These are phyloP conservation scores for Cyprinus carpio DNA, from an alignment of 2,113 vertebrate genomes.

Conservation along the genomic window DNA sequence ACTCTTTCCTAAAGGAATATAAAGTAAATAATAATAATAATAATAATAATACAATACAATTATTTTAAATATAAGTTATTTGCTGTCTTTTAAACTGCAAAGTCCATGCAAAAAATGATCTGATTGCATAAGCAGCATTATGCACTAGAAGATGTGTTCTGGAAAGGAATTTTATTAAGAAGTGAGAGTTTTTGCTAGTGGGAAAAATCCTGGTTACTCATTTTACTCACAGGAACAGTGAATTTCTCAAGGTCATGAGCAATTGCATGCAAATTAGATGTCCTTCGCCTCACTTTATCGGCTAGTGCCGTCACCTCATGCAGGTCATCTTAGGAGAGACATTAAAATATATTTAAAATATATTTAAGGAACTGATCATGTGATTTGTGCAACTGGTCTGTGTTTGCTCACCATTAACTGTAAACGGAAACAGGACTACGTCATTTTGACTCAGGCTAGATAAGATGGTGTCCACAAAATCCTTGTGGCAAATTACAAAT, in stretches of 20 bases:
- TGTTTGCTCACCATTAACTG: conserved; percentile 70
- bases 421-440: conserved; percentile 78
- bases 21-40: not conserved
- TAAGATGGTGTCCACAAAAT: conserved; percentile 73
- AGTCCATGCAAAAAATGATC: not conserved
- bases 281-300: conserved; percentile 69
- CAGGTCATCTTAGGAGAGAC: conserved; percentile 67
- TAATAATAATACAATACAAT: too few relatives aligned
- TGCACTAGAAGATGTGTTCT: not conserved
- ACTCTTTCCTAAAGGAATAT: conserved; percentile 65
- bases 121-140: not conserved
- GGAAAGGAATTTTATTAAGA: not conserved
- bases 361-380: not conserved
- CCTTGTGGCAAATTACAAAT: conserved; percentile 75
- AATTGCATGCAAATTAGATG: conserved; percentile 69
- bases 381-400: not conserved
- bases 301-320: conserved; percentile 68
- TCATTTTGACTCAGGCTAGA: conserved; percentile 70
- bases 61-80: not conserved
- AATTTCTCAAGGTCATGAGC: conserved; percentile 67
- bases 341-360: not conserved
- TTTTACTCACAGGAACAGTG: conserved; percentile 61
- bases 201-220: conserved; percentile 5
- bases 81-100: not conserved
- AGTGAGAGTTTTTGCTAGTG: not conserved